Percentiles rank a stretch among this genome's conserved stretches.
Conservation (phyloP, 1,140 invertebrate genomes). For the Oedothorax gibbosus region DNA sequence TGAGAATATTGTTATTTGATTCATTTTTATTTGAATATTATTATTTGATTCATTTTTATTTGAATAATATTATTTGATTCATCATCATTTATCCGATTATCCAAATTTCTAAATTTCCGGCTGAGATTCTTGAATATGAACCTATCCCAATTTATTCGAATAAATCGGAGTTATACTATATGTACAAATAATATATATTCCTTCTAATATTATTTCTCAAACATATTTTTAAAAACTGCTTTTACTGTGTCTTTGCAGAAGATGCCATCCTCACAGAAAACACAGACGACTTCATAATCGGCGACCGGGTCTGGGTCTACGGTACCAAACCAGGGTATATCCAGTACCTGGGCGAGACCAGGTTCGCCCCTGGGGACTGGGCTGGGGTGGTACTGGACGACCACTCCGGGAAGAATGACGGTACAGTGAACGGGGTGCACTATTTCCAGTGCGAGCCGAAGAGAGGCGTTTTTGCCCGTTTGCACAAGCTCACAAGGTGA, state of each 20-base stretch:
- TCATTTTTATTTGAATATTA: too few species aligned
- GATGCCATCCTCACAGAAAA: slow-evolving; percentile 57
- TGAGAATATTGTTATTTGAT: too few species aligned
- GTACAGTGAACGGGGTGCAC: slow-evolving; percentile 88
- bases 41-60: too few species aligned
- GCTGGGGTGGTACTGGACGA: slow-evolving; percentile 96
- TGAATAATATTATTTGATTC: too few species aligned
- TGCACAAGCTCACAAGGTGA: slow-evolving; percentile 59
- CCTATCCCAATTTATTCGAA: too few species aligned
- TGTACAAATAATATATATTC: too few species aligned
- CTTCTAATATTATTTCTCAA: too few species aligned
- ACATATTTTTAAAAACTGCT: too few species aligned
- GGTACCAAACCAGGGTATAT: slow-evolving; percentile 93
- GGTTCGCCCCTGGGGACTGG: slow-evolving; percentile 95
- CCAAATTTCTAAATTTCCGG: too few species aligned
- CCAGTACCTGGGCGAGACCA: slow-evolving; percentile 96
- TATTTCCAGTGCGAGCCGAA: slow-evolving; percentile 96
- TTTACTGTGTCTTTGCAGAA: background rate
- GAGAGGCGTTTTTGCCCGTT: slow-evolving; percentile 87
- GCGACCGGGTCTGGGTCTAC: slow-evolving; percentile 94
- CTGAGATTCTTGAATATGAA: too few species aligned
- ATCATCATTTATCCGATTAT: too few species aligned
- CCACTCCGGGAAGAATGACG: slow-evolving; percentile 97
- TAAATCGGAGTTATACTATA: too few species aligned
- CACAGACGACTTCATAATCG: slow-evolving; percentile 96